Base-by-base conservation (phyloP, 2,797 vertebrate species). In the Catharus ustulatus region DNA sequence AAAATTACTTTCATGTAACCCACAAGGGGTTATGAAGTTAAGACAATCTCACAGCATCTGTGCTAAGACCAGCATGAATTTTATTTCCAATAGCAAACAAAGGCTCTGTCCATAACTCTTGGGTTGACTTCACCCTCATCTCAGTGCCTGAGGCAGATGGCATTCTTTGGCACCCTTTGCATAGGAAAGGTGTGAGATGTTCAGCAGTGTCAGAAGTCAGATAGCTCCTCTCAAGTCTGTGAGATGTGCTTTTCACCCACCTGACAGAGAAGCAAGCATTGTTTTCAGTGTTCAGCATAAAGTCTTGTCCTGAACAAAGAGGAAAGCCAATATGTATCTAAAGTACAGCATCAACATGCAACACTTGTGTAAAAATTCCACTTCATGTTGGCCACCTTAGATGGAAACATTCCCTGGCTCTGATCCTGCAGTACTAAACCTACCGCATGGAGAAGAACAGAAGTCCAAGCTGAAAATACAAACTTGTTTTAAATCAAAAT, bases 401-500 rank as follows among this genome's bases (percentile, higher is more conserved):
- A 94, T 72, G 48, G 93, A 94, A 96, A 95, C 54, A 4, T 93
- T 95, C 54, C 43, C 59, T 93, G 92, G 89, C 92, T 87, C 64
- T 80, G 29, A 57, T 94, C 84, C 77, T 71, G n/a, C n/a, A 89
- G 58, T 68, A 62, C 54, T 95, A 94, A 96, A 94, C 61, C 78
- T 86, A 95, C 90, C 93, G 95, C 75, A 72, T 85, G 94, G 87
- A 75, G 76, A 91, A 90, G 45, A 94, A 36, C 43, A 94, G 69
- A 87, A 95, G 87, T 77, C 69, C 83, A 93, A 80, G 67, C 55
- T 77, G 78, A 95, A 89, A 95, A 87, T 61, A 58, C 69, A 94
- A 90, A 82, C 84, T 81, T 88, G 43, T 48, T 62, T 93, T 73
- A 90, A 95, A 92, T 87, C 59, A 96, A 89, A 91, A 93, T 92